Percentiles rank a stretch among this genome's conserved stretches.
Evolutionary conservation across 2,113 vertebrate species (phyloP).

Genomic region (Chlamydotis undulata): DNA sequence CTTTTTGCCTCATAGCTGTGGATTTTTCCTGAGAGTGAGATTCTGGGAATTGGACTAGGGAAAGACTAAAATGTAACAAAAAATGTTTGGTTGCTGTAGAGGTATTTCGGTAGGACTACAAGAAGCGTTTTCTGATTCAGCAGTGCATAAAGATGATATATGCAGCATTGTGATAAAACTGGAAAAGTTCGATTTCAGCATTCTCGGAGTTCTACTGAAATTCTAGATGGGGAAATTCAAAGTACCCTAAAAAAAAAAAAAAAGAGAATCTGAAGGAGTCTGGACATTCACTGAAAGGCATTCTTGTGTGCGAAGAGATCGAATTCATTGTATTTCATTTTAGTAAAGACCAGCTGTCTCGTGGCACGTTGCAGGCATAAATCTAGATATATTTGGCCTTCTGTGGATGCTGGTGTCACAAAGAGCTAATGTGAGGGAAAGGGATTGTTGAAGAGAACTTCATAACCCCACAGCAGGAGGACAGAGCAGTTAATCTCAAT

Average conservation of each 20-base stretch:
- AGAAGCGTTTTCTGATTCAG: not conserved
- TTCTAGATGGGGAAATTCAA: not conserved
- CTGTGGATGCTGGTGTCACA: not conserved
- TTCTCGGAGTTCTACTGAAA: not conserved
- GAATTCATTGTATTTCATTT: not conserved
- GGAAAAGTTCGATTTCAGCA: not conserved
- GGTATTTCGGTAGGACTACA: not conserved
- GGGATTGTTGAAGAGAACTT: not conserved
- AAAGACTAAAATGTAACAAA: not conserved
- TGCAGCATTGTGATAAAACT: not conserved
- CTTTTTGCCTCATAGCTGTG: not conserved
- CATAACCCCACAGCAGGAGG: not conserved
- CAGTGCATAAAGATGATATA: not conserved
- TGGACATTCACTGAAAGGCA: not conserved
- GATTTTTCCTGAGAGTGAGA: not conserved
- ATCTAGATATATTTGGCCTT: not conserved
- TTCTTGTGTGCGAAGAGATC: not conserved
- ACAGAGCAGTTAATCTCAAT: not conserved
- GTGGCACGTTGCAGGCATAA: rapidly evolving
- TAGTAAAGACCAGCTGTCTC: not conserved
- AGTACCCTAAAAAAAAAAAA: not conserved
- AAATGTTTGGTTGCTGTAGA: not conserved
- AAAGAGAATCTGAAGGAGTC: not conserved
- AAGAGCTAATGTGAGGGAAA: not conserved
- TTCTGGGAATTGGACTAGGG: not conserved